These are phyloP conservation scores for Heterohyrax brucei DNA, from an alignment of 2,797 vertebrate species.

Conservation along the genomic window DNA sequence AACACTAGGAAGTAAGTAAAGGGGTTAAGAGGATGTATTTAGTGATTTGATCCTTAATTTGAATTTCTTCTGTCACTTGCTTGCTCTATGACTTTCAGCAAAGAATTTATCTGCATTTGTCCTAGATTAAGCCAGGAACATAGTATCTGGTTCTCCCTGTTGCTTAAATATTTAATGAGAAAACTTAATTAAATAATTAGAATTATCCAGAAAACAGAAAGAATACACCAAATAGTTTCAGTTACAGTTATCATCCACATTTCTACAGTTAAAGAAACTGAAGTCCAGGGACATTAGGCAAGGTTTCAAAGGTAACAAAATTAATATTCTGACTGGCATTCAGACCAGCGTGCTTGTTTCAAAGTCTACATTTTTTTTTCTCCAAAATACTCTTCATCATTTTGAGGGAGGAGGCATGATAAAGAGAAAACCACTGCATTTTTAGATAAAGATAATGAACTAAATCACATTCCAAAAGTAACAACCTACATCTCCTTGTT, in stretches of 20 bases:
- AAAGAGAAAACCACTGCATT: not conserved
- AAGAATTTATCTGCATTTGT: not conserved
- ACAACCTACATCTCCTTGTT: not conserved
- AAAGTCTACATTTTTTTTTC: not conserved
- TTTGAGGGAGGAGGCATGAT: not conserved
- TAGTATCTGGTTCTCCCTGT: not conserved
- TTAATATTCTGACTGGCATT: not conserved
- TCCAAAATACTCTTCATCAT: not conserved
- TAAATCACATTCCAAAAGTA: not conserved
- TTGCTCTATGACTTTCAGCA: not conserved
- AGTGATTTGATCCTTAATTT: not conserved
- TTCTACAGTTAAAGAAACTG: not conserved
- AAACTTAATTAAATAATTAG: not conserved
- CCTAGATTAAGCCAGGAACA: not conserved
- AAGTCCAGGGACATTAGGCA: not conserved
- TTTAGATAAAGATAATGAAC: not conserved
- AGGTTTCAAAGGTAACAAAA: not conserved
- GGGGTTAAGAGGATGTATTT: not conserved
- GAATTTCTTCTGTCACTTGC: not conserved
- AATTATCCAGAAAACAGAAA: not conserved
- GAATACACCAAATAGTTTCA: not conserved
- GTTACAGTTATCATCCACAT: not conserved
- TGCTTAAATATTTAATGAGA: slow-evolving; percentile 15
- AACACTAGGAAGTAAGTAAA: not conserved
- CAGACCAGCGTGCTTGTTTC: not conserved